Percentiles rank a stretch among this genome's conserved stretches.
Evolutionary conservation across 2,797 vertebrate species (phyloP).

Genomic region (Poecilia picta): DNA sequence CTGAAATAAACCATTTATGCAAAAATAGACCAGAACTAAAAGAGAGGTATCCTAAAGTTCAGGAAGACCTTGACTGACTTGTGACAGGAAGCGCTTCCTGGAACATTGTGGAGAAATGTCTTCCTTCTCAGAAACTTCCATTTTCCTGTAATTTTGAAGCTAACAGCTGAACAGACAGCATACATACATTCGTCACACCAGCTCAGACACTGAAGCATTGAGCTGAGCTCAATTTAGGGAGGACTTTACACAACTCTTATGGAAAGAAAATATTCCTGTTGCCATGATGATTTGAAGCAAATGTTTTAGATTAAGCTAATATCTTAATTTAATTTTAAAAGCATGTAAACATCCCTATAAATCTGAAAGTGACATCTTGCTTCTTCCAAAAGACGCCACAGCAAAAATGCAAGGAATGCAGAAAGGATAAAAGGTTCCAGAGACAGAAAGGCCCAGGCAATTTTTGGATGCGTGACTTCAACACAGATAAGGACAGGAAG

Average conservation of each 20-base stretch:
- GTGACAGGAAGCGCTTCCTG: constrained; percentile 76
- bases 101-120: constrained; percentile 56
- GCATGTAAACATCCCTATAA: constrained; percentile 36
- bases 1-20: background rate
- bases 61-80: constrained; percentile 66
- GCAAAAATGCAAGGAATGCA: constrained; percentile 60
- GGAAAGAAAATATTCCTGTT: background rate
- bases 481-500: constrained; percentile 22
- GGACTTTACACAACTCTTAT: background rate
- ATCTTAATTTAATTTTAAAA: constrained; percentile 43
- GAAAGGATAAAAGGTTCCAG: constrained; percentile 28
- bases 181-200: constrained; percentile 4
- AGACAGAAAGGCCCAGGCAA: constrained; percentile 23
- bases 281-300: constrained; percentile 13
- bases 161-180: constrained; percentile 15
- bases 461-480: constrained; percentile 8
- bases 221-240: background rate
- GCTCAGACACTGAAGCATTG: background rate
- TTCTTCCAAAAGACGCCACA: constrained; percentile 39
- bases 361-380: constrained; percentile 41
- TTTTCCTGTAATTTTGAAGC: constrained; percentile 27
- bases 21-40: constrained; percentile 14
- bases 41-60: constrained; percentile 42
- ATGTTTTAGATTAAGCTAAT: constrained; percentile 35
- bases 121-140: constrained; percentile 52